Evolutionary conservation across 2,888 invertebrate genomes (phyloP).

Genomic region (Diarsia brunnea): DNA sequence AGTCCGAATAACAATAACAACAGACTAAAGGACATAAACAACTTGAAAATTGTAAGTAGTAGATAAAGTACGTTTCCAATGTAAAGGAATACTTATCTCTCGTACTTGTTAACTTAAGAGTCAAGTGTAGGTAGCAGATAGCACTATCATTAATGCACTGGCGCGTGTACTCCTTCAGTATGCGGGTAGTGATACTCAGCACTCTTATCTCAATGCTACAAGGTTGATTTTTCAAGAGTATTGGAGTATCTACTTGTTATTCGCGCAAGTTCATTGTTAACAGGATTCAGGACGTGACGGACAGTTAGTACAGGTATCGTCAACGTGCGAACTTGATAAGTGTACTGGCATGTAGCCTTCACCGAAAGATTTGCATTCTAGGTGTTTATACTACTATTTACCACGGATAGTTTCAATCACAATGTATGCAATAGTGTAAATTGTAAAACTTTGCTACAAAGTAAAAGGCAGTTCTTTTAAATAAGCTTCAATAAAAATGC

Average conservation of each 20-base stretch:
- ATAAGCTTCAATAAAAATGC: background rate
- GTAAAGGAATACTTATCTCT: constrained; percentile 57
- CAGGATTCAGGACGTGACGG: constrained; percentile 86
- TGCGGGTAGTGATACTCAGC: constrained; percentile 77
- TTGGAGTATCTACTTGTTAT: constrained; percentile 63
- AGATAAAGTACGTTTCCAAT: constrained; percentile 22
- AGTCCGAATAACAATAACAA: background rate
- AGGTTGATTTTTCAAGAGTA: constrained; percentile 60
- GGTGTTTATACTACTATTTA: constrained; percentile 29
- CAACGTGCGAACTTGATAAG: constrained; percentile 72
- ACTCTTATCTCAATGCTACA: constrained; percentile 58
- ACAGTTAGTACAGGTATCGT: constrained; percentile 76
- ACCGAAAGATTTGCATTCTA: constrained; percentile 46
- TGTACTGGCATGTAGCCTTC: constrained; percentile 68
- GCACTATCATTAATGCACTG: constrained; percentile 82
- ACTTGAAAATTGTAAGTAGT: background rate
- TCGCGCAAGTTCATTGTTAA: constrained; percentile 77
- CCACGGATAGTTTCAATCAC: background rate
- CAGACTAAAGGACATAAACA: background rate
- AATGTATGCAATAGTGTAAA: background rate
- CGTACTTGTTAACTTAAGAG: constrained; percentile 71
- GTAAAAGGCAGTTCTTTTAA: background rate
- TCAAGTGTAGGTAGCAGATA: constrained; percentile 85
- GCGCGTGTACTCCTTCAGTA: constrained; percentile 81
- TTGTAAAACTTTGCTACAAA: background rate